These are phyloP conservation scores for Centroberyx gerrardi DNA, from an alignment of 2,797 vertebrate species.

Conservation along the genomic window DNA sequence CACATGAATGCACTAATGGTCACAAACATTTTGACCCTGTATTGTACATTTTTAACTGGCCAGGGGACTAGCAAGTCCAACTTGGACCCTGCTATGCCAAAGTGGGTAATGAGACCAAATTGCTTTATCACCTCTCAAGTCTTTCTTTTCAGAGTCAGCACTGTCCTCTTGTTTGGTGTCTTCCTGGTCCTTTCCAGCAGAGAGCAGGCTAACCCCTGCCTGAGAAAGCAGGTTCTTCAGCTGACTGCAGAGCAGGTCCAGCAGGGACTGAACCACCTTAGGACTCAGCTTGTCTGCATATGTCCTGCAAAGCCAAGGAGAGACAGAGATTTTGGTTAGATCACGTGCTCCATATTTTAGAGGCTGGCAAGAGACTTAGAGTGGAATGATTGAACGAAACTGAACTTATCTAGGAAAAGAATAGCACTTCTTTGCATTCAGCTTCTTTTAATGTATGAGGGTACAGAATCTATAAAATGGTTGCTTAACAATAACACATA, in stretches of 20 bases:
- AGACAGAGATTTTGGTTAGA: not conserved
- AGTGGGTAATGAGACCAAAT: not conserved
- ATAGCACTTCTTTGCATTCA: no score
- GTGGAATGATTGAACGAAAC: no score
- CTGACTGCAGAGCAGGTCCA: constrained; percentile 97
- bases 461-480: no score
- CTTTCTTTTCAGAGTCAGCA: constrained; percentile 92
- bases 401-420: no score
- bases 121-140: constrained; percentile 90
- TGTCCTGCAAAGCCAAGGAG: constrained; percentile 83
- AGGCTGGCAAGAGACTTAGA: no score
- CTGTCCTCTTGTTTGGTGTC: constrained; percentile 87
- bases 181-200: constrained; percentile 84
- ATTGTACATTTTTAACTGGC: no score
- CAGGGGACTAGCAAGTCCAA: no score
- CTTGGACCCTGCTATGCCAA: no score
- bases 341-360: no score
- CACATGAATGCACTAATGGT: not conserved
- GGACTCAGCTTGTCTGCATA: constrained; percentile 97
- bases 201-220: constrained; percentile 89
- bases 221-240: constrained; percentile 97
- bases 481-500: no score
- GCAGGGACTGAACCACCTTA: constrained; percentile 96
- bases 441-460: no score
- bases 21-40: no score